Evolutionary conservation across 2,113 vertebrate species (phyloP), one percentile per base, ranked within the genome.

Genomic region (Anhinga anhinga): DNA sequence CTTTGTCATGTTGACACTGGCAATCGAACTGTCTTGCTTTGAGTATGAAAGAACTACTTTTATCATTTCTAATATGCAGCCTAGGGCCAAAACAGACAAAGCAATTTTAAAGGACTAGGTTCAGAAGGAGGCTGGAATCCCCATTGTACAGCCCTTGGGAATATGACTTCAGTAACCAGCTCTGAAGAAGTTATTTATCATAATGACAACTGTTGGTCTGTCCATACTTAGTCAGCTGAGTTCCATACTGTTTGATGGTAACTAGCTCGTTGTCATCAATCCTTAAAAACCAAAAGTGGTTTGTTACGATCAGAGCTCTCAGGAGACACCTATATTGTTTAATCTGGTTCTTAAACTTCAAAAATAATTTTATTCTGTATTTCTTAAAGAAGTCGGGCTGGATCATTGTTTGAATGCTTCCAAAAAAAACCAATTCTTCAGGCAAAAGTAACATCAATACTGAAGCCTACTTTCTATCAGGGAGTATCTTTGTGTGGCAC

Each of bases 11-110:
- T 97, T 97, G 96, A 96, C 97, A 95, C 97, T 97, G 82, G 97
- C 97, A 93, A 82, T 86, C 55, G 62, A 97, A 88, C 93, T 78
- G 79, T 44, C 91, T 67, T 92, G 95, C 96, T 97, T 88, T 73
- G 67, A 94, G 83, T 88, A 93, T 94, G 93, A 98, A 97, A 98
- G 94, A 88, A 82, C 85, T 82, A 72, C 97, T 98, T 98, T 97
- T 98, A 97, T 98, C 95, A 95, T 98, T 97, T 94, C 96, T 96
- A 93, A 95, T 82, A 50, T 19, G n/a, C 82, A 96, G 96, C 98
- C 96, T 76, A 7, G 78, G 96, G 98, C 98, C 97, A 97, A 97
- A 98, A 96, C 98, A 97, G 96, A 91, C 93, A 81, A 40, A 95
- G 88, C 88, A 77, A 22, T 97, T 97, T 96, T 73, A 23, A 93